Evolutionary conservation across 2,888 invertebrate species (phyloP), one percentile per base, ranked within the genome.

Genomic region (Neoaliturus tenellus): DNA sequence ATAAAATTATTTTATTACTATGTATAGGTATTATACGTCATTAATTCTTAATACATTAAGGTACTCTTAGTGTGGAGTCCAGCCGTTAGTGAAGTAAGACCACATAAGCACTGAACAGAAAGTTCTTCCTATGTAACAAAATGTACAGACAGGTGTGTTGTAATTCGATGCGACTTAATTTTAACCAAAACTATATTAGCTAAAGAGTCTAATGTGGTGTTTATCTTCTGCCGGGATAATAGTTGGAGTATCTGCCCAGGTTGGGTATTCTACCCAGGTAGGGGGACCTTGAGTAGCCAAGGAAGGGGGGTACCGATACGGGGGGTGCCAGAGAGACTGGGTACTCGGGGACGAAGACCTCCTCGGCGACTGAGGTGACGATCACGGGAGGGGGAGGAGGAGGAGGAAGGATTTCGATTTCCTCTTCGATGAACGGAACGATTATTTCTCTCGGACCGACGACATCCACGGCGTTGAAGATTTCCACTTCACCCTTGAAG

Each of bases 401-500:
- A 20, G 44, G 78, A 14, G 28, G 75, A 12, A 51, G 31, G 44
- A 48, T 28, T 14, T 28, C 28, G 20, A 62, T 28, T 31, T 62
- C 31, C 62, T 62, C 62, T 62, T 62, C 62, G 62, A 62, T 17
- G 62, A 28, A 62, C 28, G 62, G 62, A 62, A 62, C 62, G 28
- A 62, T 31, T 31, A 62, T 17, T 62, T 62, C 62, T 62, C 62
- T 62, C 62, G 62, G 62, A 62, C 28, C 62, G 17, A 62, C 14
- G 62, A 62, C 62, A 62, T 62, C 62, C 62, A 62, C 62, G 12
- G 62, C 62, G 62, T 62, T 62, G 62, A 62, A 62, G 31, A 62
- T 31, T n/a, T 62, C 62, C 62, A 62, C 73, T 75, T 75, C 73
- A 20, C 44, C 73, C 44, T 75, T 41, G 73, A 75, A 75, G 23